These are phyloP conservation scores for Apodemus agrarius DNA, from an alignment of 2,797 vertebrate species.

Conservation along the genomic window DNA sequence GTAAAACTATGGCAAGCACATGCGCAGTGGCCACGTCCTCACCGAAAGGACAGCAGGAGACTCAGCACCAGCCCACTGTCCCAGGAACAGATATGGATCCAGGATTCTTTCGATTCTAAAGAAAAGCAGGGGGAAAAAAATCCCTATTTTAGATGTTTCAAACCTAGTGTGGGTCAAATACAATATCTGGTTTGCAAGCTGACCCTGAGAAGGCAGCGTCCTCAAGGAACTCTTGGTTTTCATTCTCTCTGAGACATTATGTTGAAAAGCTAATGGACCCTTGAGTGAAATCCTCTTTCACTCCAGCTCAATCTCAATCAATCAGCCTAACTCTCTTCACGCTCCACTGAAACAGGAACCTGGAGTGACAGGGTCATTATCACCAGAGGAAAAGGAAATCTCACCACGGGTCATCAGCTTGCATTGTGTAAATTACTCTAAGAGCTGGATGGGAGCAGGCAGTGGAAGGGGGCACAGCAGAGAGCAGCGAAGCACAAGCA, in stretches of 20 bases:
- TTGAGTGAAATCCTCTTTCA: conserved; percentile 38
- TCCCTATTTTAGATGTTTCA: conserved; percentile 20
- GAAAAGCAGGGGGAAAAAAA: background rate
- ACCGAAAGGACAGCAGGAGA: background rate
- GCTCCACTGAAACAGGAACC: conserved; percentile 34
- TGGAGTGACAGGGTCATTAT: conserved; percentile 59
- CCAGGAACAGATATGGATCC: background rate
- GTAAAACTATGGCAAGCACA: background rate
- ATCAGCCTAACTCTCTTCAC: conserved; percentile 52
- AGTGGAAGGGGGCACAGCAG: background rate
- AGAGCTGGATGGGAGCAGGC: background rate
- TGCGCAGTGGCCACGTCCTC: background rate
- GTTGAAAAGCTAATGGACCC: conserved; percentile 12
- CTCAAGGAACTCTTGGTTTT: background rate
- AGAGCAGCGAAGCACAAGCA: background rate
- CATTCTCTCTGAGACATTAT: background rate
- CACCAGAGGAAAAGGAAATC: conserved; percentile 45
- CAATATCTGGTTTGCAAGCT: conserved; percentile 38
- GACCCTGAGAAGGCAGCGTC: background rate
- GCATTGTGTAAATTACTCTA: conserved; percentile 31
- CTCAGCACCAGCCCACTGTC: background rate
- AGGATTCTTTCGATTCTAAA: conserved; percentile 13
- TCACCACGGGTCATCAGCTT: conserved; percentile 43
- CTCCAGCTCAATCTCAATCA: background rate
- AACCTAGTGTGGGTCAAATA: conserved; percentile 22